Percentiles rank a stretch among this genome's conserved stretches.
Conservation (phyloP, 2,113 vertebrate genomes). For the Oostethus manadensis region DNA sequence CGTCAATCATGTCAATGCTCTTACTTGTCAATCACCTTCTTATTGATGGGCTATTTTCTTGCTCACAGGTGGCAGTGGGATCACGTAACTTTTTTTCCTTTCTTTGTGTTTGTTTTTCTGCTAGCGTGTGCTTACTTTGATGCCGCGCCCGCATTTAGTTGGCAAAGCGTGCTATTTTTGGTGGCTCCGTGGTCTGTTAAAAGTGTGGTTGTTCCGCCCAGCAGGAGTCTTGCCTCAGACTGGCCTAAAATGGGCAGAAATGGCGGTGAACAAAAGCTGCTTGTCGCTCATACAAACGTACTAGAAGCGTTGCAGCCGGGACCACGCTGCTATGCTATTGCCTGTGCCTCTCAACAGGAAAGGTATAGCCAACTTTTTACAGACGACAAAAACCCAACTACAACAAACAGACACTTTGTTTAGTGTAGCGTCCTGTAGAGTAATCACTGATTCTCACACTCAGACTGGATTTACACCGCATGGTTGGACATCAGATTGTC, state of each 20-base stretch:
- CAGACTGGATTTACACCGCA: too few relatives aligned
- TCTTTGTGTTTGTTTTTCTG: conserved; percentile 46
- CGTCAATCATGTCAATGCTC: conserved; percentile 47
- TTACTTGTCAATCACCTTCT: conserved; percentile 23
- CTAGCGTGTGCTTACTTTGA: conserved; percentile 63
- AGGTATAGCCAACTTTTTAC: conserved; percentile 69
- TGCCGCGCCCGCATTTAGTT: conserved; percentile 58
- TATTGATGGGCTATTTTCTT: conserved; percentile 21
- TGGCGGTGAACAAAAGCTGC: conserved; percentile 73
- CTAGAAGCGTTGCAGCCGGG: conserved; percentile 69
- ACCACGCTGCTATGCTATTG: conserved; percentile 70
- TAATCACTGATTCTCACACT: conserved; percentile 10
- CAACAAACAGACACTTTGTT: conserved; percentile 49
- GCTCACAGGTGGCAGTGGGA: conserved; percentile 57
- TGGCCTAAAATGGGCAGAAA: conserved; percentile 76
- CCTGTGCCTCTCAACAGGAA: conserved; percentile 73
- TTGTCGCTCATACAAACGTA: conserved; percentile 73
- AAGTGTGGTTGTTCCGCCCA: conserved; percentile 75
- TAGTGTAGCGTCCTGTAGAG: conserved; percentile 40
- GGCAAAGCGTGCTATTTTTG: conserved; percentile 69
- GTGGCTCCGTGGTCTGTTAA: conserved; percentile 71
- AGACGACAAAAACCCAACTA: conserved; percentile 51
- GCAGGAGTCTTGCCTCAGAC: conserved; percentile 73
- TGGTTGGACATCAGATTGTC: too few relatives aligned
- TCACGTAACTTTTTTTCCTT: conserved; percentile 56